These are phyloP conservation scores for Ovibos moschatus DNA, from an alignment of 2,113 vertebrate genomes.

Conservation along the genomic window DNA sequence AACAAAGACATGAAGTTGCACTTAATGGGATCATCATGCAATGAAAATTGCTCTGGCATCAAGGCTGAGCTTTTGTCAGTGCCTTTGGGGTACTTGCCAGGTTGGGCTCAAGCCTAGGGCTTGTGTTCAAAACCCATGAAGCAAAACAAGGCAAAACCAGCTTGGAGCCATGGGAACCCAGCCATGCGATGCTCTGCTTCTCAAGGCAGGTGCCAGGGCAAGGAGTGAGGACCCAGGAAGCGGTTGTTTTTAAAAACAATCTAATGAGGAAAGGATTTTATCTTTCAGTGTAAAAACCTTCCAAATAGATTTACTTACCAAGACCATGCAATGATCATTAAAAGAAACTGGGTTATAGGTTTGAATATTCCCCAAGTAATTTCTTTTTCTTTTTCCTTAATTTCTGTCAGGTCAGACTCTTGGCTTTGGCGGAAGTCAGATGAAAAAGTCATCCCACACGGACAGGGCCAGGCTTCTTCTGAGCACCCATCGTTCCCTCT, in stretches of 20 bases:
- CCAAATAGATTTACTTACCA: not conserved
- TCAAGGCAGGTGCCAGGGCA: not conserved
- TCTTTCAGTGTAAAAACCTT: not conserved
- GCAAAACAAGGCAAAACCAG: not conserved
- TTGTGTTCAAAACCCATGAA: not conserved
- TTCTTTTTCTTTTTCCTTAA: not conserved
- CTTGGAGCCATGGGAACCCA: not conserved
- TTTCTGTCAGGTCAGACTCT: not conserved
- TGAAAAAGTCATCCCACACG: not conserved
- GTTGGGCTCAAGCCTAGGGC: not conserved
- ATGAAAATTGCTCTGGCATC: too few relatives aligned
- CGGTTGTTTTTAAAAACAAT: not conserved
- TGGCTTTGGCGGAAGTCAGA: not conserved
- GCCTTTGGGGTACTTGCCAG: not conserved
- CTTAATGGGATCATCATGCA: too few relatives aligned
- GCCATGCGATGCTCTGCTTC: accelerated
- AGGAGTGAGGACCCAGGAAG: not conserved
- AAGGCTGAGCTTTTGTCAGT: not conserved
- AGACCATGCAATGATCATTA: not conserved
- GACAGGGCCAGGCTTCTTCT: not conserved
- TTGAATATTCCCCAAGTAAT: not conserved
- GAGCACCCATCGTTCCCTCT: not conserved
- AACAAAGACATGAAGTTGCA: not conserved
- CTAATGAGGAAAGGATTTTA: not conserved
- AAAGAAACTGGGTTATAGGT: not conserved